phyloP scores from a whole-genome alignment of 1,140 invertebrate species.

The Drosophila lacteicornis region DNA sequence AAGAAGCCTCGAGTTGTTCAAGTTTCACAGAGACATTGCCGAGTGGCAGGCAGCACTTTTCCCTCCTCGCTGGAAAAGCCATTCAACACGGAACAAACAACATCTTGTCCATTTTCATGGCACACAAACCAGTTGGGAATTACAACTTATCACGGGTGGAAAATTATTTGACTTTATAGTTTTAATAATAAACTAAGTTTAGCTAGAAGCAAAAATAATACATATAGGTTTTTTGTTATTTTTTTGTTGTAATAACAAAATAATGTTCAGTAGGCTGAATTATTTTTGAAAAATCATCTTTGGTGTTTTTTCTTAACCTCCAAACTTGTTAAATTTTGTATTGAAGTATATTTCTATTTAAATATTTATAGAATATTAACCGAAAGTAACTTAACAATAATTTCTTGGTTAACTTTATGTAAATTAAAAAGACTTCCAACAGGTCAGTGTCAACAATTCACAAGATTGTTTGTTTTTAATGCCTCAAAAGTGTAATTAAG shows the following conservation, averaged over 20 bases:
- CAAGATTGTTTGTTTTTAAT: not conserved
- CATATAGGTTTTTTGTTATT: too few species aligned
- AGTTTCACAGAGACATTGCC: conserved; percentile 40
- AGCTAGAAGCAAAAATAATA: too few species aligned
- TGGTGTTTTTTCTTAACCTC: not conserved
- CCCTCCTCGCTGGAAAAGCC: conserved; percentile 6
- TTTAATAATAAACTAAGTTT: not conserved
- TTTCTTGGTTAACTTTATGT: not conserved
- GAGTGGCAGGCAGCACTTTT: conserved; percentile 18
- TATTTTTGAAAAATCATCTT: too few species aligned
- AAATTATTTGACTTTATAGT: not conserved
- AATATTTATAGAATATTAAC: too few species aligned
- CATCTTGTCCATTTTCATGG: conserved; percentile 18
- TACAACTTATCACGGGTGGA: conserved; percentile 1
- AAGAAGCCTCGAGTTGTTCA: conserved; percentile 38
- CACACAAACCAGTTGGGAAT: conserved; percentile 20
- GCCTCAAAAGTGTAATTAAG: not conserved
- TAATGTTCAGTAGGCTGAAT: not conserved
- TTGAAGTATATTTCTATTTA: too few species aligned
- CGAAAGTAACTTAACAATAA: too few species aligned
- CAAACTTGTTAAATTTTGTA: too few species aligned
- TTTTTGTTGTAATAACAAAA: not conserved
- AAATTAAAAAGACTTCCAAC: not conserved
- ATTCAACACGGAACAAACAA: conserved; percentile 14
- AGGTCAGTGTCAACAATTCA: not conserved